Conservation (phyloP, 2,888 invertebrate species). For the Flabesymbios commensalis region DNA sequence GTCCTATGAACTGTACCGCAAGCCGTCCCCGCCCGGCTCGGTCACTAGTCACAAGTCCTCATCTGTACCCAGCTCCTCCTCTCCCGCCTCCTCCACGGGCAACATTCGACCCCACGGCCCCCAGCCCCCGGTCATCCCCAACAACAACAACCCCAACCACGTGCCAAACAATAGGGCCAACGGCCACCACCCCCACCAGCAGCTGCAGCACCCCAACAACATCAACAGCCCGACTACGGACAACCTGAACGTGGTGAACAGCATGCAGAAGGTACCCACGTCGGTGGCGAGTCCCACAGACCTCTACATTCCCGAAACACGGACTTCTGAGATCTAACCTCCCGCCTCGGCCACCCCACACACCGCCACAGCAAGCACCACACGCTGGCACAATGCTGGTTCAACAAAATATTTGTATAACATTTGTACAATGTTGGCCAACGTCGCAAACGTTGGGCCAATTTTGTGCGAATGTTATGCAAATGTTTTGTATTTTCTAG, state of each 20-base stretch:
- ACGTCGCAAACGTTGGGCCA: too few species aligned
- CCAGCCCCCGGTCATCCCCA: background rate
- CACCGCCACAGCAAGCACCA: too few species aligned
- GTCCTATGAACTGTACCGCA: background rate
- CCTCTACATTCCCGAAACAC: slow-evolving; percentile 5
- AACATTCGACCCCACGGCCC: background rate
- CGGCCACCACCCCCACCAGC: background rate
- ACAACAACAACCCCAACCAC: background rate
- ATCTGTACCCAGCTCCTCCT: background rate
- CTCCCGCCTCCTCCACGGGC: background rate
- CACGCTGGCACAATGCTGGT: too few species aligned
- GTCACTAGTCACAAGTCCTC: slow-evolving; percentile 4
- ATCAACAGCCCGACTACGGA: background rate
- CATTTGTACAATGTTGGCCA: too few species aligned
- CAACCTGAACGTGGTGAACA: too few species aligned
- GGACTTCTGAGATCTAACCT: slow-evolving; percentile 3
- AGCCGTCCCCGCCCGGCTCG: slow-evolving; percentile 3
- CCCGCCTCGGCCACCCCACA: too few species aligned
- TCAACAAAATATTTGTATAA: too few species aligned
- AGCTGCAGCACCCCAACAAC: background rate
- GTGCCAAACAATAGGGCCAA: too few species aligned
- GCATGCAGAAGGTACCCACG: too few species aligned
- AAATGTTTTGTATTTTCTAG: too few species aligned
- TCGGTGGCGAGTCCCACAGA: too few species aligned
- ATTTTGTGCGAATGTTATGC: too few species aligned